Conservation (phyloP, 2,888 invertebrate species). For the Phyto melanocephala region DNA sequence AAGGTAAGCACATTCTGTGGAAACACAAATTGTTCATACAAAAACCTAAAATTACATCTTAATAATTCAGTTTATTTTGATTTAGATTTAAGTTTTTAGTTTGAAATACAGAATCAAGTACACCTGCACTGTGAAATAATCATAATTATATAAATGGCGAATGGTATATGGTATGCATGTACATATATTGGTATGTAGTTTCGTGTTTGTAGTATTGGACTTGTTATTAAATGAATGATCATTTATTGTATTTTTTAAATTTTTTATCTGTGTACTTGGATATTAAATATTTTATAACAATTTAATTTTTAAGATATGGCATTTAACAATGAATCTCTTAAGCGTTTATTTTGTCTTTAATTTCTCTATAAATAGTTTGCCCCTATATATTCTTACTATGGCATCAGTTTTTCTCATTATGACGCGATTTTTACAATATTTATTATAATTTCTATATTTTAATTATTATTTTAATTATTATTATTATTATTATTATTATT, state of each 20-base stretch:
- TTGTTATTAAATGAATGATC: background rate
- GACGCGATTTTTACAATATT: conserved; percentile 8
- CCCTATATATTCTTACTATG: conserved; percentile 55
- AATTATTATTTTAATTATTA: conserved; percentile 10
- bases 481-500: background rate
- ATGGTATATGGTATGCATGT: background rate
- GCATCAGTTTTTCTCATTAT: conserved; percentile 56
- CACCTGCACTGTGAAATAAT: no score
- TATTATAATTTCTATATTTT: background rate
- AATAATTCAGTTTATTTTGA: no score
- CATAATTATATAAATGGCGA: no score
- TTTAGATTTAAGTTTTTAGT: no score
- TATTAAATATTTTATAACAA: no score
- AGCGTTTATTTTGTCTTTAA: conserved; percentile 57
- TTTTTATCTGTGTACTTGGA: background rate
- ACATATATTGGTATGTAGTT: background rate
- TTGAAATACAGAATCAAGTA: no score
- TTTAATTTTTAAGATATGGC: conserved; percentile 58
- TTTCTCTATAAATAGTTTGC: conserved; percentile 39
- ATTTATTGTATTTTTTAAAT: background rate
- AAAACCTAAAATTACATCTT: no score
- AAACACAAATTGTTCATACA: no score
- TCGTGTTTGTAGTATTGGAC: background rate
- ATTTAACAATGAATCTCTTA: conserved; percentile 54
- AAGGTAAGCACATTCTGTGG: no score